Percentiles rank a stretch among this genome's conserved stretches.
Conservation (phyloP, 2,113 vertebrate genomes). For the Toxostoma redivivum region DNA sequence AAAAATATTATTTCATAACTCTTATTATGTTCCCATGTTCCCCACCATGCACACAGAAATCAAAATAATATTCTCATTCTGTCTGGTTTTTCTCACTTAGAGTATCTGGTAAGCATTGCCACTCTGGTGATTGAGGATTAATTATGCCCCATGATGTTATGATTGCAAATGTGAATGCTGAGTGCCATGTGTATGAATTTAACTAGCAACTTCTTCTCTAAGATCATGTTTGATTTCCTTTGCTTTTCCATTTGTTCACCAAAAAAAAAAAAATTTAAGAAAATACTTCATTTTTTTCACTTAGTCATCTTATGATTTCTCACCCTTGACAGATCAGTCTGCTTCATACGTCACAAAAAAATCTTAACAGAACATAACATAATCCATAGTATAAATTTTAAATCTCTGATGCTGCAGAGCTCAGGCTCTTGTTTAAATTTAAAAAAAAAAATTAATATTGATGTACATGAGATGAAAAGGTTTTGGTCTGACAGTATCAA, state of each 20-base stretch:
- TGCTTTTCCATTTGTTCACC: neutral
- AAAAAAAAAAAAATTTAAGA: neutral
- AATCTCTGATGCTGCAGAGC: neutral
- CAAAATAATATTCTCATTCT: neutral
- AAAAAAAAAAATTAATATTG: neutral
- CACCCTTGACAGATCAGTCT: neutral
- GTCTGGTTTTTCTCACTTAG: neutral
- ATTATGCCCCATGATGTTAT: neutral
- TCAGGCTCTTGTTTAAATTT: neutral
- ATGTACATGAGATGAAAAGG: neutral
- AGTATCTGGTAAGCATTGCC: neutral
- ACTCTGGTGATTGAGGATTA: neutral
- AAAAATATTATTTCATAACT: neutral
- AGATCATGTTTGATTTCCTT: neutral
- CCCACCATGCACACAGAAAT: neutral
- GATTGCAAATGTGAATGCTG: neutral
- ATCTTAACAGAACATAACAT: neutral
- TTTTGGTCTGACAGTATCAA: slow-evolving; percentile 28
- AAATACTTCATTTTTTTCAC: fast-evolving
- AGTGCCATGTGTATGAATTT: neutral
- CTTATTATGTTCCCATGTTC: neutral
- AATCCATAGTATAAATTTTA: neutral
- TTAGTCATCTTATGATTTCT: neutral
- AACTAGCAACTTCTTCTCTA: neutral
- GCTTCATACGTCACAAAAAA: neutral